Conservation (phyloP, 2,888 invertebrate species). For the Torymus texanus region DNA sequence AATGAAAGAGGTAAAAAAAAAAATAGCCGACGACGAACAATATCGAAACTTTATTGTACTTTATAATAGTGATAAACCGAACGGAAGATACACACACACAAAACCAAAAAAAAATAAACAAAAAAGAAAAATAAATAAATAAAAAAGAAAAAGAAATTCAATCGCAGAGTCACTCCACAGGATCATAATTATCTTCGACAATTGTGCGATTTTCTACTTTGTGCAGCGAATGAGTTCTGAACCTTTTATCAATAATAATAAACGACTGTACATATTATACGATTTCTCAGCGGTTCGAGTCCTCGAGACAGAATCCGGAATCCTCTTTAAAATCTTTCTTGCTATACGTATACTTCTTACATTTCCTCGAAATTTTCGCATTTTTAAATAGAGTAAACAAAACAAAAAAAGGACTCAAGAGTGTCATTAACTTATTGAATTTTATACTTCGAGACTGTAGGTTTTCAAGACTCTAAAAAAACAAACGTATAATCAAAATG, state of each 20-base stretch:
- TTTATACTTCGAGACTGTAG: slow-evolving; percentile 42
- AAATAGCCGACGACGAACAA: slow-evolving; percentile 42
- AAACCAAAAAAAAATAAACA: background rate
- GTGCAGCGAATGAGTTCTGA: slow-evolving; percentile 20
- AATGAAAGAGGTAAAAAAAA: slow-evolving; percentile 16
- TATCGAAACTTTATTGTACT: slow-evolving; percentile 48
- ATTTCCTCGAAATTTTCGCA: slow-evolving; percentile 36
- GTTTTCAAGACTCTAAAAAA: slow-evolving; percentile 17
- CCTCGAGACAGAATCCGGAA: slow-evolving; percentile 42
- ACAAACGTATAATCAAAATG: slow-evolving; percentile 40
- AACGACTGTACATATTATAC: slow-evolving; percentile 33
- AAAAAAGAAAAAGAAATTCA: slow-evolving; percentile 8
- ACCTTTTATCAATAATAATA: slow-evolving; percentile 1
- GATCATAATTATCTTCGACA: slow-evolving; percentile 36
- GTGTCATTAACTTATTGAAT: slow-evolving; percentile 10
- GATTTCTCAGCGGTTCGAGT: slow-evolving; percentile 41
- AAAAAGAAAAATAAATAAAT: slow-evolving; percentile 3
- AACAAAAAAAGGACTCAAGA: background rate
- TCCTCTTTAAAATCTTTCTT: background rate
- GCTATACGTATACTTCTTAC: slow-evolving; percentile 7
- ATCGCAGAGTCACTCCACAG: slow-evolving; percentile 29
- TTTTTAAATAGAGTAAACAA: slow-evolving; percentile 29
- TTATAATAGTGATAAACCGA: slow-evolving; percentile 43
- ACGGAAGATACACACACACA: too few species aligned
- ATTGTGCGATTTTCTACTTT: slow-evolving; percentile 49